Base-by-base conservation (phyloP, 1,140 invertebrate genomes). In the Penaeus indicus region DNA sequence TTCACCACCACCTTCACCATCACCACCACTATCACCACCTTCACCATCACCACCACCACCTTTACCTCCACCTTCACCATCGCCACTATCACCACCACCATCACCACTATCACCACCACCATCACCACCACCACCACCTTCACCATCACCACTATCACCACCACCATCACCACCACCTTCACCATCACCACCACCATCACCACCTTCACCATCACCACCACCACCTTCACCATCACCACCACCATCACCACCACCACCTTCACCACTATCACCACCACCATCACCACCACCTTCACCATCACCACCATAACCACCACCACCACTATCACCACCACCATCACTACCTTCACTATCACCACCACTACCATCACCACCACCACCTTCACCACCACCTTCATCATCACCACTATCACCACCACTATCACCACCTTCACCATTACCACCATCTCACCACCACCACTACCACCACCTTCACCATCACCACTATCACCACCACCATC, bases 201-300 rank as follows among this genome's bases (percentile, higher is more conserved):
- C 25, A 27, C 63, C 81, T 8, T 21, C 62, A 69, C 81, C 32
- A 32, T 27, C 32, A 21, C 22, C 47, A 32, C 27, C 22, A 22
- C 61, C 60, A 18, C 27, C 38, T 27, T 64, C 32, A 69, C 63
- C 54, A 42, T 3, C 32, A 69, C 64, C 81, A 42, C 42, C 69
- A n/a, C n/a, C 80, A 7, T 21, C 61, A 63, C n/a, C 38, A 32
- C 61, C 62, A 32, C 27, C 19, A n/a, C 5, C 21, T 19, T 13
- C 63, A 38, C 47, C 61, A 64, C 22, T 22, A n/a, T 63, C 62
- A 32, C 82, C 82, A 84, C 82, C 62, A 60, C n/a, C 62, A 27
- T 54, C 60, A 32, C 77, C n/a, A 42, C 32, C 54, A n/a, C 47
- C 16, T 3, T 3, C n/a, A 22, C 18, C 2, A 61, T n/a, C 80